Conservation (phyloP, 1,140 invertebrate genomes). For the Elymnias hypermnestra region DNA sequence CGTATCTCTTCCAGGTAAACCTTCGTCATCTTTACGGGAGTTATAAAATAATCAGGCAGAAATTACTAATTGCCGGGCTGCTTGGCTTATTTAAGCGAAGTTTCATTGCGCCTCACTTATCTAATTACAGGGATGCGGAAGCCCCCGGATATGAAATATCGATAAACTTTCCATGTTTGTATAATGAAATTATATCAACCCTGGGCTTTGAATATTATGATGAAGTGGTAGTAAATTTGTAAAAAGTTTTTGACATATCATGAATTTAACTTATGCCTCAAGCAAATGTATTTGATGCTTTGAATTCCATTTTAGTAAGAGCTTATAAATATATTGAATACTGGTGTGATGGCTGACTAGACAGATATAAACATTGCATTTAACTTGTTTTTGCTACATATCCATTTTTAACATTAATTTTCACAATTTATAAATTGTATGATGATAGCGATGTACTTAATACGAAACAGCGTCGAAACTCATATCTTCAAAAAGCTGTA, state of each 20-base stretch:
- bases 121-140: constrained; percentile 65
- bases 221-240: neutral
- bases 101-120: constrained; percentile 67
- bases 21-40: constrained; percentile 5
- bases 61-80: constrained; percentile 59
- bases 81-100: constrained; percentile 68
- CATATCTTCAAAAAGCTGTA: too few relatives aligned
- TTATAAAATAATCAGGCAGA: constrained; percentile 62
- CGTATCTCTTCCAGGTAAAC: constrained; percentile 11
- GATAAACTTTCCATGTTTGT: constrained; percentile 24
- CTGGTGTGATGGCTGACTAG: too few relatives aligned
- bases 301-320: too few relatives aligned
- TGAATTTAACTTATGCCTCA: too few relatives aligned
- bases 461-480: too few relatives aligned
- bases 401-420: too few relatives aligned
- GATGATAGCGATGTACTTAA: too few relatives aligned
- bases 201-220: constrained; percentile 1
- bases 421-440: too few relatives aligned
- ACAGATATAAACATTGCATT: too few relatives aligned
- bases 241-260: neutral
- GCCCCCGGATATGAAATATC: constrained; percentile 26
- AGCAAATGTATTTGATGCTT: too few relatives aligned
- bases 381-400: too few relatives aligned
- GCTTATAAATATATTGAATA: too few relatives aligned
- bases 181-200: constrained; percentile 7